phyloP scores from a whole-genome alignment of 2,888 invertebrate species.

The Drosophila affinis region DNA sequence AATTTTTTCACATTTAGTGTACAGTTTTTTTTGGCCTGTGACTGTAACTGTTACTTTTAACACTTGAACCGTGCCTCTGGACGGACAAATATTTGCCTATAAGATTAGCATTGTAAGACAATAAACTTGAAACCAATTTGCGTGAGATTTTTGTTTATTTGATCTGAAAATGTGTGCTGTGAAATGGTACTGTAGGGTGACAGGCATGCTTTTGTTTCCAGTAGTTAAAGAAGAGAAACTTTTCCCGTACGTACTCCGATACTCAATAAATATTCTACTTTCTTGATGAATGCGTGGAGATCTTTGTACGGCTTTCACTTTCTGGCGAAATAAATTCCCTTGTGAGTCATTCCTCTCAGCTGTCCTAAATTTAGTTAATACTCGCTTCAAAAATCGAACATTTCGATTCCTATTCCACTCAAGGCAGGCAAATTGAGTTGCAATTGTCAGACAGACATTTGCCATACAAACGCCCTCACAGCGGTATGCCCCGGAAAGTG shows the following conservation, averaged over 20 bases:
- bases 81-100: conserved; percentile 51
- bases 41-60: conserved; percentile 51
- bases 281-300: too few species aligned
- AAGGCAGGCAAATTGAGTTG: conserved; percentile 45
- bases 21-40: conserved; percentile 9
- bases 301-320: background rate
- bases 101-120: conserved; percentile 48
- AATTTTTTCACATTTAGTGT: conserved; percentile 26
- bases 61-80: conserved; percentile 51
- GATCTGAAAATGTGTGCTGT: background rate
- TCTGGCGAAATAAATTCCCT: background rate
- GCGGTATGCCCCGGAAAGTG: conserved; percentile 51
- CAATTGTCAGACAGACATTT: conserved; percentile 40
- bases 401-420: background rate
- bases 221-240: background rate
- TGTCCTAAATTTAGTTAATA: conserved; percentile 10
- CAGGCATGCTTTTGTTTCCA: background rate
- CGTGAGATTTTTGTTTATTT: background rate
- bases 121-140: conserved; percentile 2
- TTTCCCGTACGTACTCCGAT: background rate
- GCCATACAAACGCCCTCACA: conserved; percentile 43
- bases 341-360: conserved; percentile 16
- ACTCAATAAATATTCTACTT: background rate
- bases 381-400: conserved; percentile 7
- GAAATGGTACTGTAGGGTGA: background rate